Base-by-base conservation (phyloP, 2,888 invertebrate species). In the Lymantria dispar region DNA sequence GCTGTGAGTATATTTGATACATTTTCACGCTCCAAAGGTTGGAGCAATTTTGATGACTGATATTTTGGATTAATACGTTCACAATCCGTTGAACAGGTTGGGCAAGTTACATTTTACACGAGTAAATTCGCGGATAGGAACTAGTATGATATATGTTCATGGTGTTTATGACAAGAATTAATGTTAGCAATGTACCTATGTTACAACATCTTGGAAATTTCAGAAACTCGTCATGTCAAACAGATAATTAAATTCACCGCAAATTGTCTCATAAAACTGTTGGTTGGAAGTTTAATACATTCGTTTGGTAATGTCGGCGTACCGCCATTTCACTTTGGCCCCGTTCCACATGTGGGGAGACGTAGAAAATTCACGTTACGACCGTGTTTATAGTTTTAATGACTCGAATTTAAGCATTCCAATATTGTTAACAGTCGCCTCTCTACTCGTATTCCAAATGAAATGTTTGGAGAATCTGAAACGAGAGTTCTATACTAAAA, bases 401-500 rank as follows among this genome's bases (percentile, higher is more conserved):
- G 64, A 60, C 67, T 52, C 51, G 52, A 59, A 60, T 61, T 63
- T 63, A 59, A 64, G 60, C 55, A 63, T 66, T 65, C 60, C 67
- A 53, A 63, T 65, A 67, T 61, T 66, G 61, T 59, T 61, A 57
- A 67, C 54, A 54, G 54, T 52, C 43, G 29, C 46, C 44, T 52
- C 64, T 67, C 61, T 67, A 61, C 52, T 22, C 22, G 22, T 22
- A 22, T 22, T 67, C 45, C 15, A 50, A 64, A 45, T 52, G 53
- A 55, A 60, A 54, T 54, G 58, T 58, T 58, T 55, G 39, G 50
- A 13, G 50, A 57, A 65, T 65, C 51, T 56, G 41, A 52, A 54
- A 22, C 48, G 42, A 41, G 56, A 47, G 56, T n/a, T 22, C 22
- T 22, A 22, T 22, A 22, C 5, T 22, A 22, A 22, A 22, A 22